phyloP scores from a whole-genome alignment of 2,113 vertebrate species.

The Sylvietta virens region DNA sequence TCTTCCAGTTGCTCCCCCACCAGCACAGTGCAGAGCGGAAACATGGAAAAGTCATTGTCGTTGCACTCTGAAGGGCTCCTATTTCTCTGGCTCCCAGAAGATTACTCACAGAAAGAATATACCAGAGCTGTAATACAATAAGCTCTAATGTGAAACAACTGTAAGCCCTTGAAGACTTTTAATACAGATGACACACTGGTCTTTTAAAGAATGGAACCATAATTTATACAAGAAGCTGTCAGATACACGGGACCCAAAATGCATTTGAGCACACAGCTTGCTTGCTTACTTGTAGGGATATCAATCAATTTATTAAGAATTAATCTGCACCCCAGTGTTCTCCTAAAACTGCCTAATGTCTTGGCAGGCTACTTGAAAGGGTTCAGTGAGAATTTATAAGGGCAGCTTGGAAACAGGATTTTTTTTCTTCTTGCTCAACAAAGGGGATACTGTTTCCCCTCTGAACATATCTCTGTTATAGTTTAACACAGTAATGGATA shows the following conservation, averaged over 20 bases:
- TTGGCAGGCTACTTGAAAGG: slow-evolving; percentile 74
- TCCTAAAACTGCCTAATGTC: slow-evolving; percentile 70
- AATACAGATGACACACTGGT: slow-evolving; percentile 10
- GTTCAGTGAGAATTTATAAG: slow-evolving; percentile 73
- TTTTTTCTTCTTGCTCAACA: slow-evolving; percentile 57
- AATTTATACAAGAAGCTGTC: slow-evolving; percentile 39
- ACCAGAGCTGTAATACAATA: slow-evolving; percentile 51
- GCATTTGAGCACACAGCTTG: slow-evolving; percentile 13
- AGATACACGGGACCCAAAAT: slow-evolving; percentile 25
- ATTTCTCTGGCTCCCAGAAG: slow-evolving; percentile 45
- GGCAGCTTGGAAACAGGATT: slow-evolving; percentile 51
- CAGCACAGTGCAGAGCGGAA: background rate
- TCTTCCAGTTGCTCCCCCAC: background rate
- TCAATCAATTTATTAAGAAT: slow-evolving; percentile 73
- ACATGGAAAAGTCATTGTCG: slow-evolving; percentile 42
- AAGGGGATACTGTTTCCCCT: slow-evolving; percentile 73
- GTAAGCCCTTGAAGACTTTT: slow-evolving; percentile 30
- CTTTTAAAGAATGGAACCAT: slow-evolving; percentile 30
- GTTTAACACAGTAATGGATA: slow-evolving; percentile 60
- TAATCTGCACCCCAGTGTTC: slow-evolving; percentile 65
- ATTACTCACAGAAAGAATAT: slow-evolving; percentile 51
- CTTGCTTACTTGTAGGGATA: slow-evolving; percentile 59
- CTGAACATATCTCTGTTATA: slow-evolving; percentile 68
- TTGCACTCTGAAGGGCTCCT: background rate
- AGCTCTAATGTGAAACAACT: slow-evolving; percentile 65